phyloP scores from a whole-genome alignment of 2,113 vertebrate species.

The Sylvietta virens region DNA sequence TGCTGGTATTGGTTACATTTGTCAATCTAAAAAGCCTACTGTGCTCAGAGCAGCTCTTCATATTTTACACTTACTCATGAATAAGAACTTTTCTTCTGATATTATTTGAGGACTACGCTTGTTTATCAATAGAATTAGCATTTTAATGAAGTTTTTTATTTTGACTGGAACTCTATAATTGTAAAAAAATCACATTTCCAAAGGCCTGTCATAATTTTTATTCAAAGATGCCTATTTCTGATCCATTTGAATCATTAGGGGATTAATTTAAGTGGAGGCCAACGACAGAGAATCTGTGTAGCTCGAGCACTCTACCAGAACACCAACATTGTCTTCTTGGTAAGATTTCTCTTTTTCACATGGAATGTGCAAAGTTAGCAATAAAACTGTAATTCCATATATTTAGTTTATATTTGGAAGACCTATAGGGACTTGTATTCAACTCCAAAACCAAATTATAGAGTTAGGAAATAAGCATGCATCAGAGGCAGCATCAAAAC shows the following conservation, averaged over 20 bases:
- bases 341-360: slow-evolving; percentile 64
- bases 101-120: not conserved
- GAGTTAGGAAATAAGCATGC: not conserved
- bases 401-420: not conserved
- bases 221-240: slow-evolving; percentile 1
- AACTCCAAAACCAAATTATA: not conserved
- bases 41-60: not conserved
- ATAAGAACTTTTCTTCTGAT: not conserved
- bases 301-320: slow-evolving; percentile 96
- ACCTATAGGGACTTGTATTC: not conserved
- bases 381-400: not conserved
- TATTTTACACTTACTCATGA: not conserved
- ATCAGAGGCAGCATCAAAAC: not conserved
- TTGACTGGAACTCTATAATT: not conserved
- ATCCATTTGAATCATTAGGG: slow-evolving; percentile 76
- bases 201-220: not conserved
- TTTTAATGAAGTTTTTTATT: not conserved
- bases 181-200: not conserved
- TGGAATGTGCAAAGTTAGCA: not conserved
- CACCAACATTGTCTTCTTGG: slow-evolving; percentile 97
- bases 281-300: slow-evolving; percentile 96
- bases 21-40: not conserved
- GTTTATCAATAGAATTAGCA: not conserved
- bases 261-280: slow-evolving; percentile 96
- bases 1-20: not conserved